Percentiles rank a stretch among this genome's conserved stretches.
Conservation (phyloP, 2,888 invertebrate genomes). For the Bursaphelenchus okinawaensis region DNA sequence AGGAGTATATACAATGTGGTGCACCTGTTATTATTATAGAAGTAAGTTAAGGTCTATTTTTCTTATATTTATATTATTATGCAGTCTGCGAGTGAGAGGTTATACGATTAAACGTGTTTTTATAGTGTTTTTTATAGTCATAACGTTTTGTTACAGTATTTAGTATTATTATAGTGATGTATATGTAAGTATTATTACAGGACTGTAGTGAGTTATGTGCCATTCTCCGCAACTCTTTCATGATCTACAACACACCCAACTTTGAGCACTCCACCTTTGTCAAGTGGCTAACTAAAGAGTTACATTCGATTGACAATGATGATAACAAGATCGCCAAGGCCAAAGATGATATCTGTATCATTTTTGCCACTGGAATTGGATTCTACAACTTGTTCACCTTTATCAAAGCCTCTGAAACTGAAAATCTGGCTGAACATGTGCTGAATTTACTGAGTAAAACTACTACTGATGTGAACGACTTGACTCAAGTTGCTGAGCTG, state of each 20-base stretch:
- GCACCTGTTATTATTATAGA: slow-evolving; percentile 46
- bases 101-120: too few relatives aligned
- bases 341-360: slow-evolving; percentile 9
- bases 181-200: slow-evolving; percentile 21
- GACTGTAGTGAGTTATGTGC: slow-evolving; percentile 52
- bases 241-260: slow-evolving; percentile 37
- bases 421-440: slow-evolving; percentile 23
- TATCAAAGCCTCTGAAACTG: slow-evolving; percentile 15
- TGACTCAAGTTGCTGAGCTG: slow-evolving; percentile 32
- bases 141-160: too few relatives aligned
- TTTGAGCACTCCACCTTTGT: slow-evolving; percentile 43
- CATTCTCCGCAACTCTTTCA: slow-evolving; percentile 36
- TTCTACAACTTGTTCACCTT: slow-evolving; percentile 11
- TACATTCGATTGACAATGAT: slow-evolving; percentile 18
- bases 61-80: too few relatives aligned
- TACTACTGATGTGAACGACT: slow-evolving; percentile 21
- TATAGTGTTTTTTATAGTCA: too few relatives aligned
- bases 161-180: too few relatives aligned
- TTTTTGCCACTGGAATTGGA: slow-evolving; percentile 9
- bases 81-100: too few relatives aligned
- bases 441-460: slow-evolving; percentile 26
- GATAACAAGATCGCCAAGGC: slow-evolving; percentile 8
- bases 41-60: too few relatives aligned
- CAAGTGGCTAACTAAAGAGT: slow-evolving; percentile 31
- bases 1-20: slow-evolving; percentile 45